A percentile compares a stretch with the other conserved stretches of the same genome.
These are phyloP conservation scores for Perognathus longimembris DNA, from an alignment of 2,113 vertebrate species.

Conservation along the genomic window DNA sequence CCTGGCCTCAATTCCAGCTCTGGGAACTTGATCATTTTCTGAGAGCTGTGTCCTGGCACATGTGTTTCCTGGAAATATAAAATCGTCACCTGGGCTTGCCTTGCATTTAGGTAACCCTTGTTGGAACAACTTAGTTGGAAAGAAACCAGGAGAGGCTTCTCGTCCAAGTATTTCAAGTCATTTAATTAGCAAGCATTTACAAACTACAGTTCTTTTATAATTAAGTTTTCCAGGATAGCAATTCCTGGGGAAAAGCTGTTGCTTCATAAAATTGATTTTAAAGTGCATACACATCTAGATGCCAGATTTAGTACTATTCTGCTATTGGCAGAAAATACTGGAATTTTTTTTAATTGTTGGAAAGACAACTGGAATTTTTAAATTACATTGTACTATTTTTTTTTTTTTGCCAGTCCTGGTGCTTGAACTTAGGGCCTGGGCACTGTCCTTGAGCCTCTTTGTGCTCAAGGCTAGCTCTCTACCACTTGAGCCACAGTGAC, in stretches of 20 bases:
- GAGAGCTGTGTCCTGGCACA: conserved; percentile 56
- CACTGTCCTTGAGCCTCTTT: too few relatives aligned
- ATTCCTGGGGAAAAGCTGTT: not conserved
- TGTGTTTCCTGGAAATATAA: conserved; percentile 65
- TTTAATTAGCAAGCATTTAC: conserved; percentile 13
- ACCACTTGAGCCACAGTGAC: too few relatives aligned
- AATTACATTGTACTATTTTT: not conserved
- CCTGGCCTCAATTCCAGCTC: conserved; percentile 13
- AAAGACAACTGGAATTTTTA: conserved; percentile 9
- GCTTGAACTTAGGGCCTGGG: too few relatives aligned
- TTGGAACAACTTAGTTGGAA: conserved; percentile 50
- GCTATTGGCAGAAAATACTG: not conserved
- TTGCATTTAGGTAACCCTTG: conserved; percentile 47
- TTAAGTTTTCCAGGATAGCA: conserved; percentile 33
- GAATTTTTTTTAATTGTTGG: not conserved
- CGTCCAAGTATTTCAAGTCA: conserved; percentile 24
- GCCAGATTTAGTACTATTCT: not conserved
- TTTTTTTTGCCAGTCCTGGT: too few relatives aligned
- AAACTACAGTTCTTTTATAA: conserved; percentile 25
- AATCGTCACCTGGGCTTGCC: conserved; percentile 40
- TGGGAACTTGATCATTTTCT: conserved; percentile 52
- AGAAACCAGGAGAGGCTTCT: conserved; percentile 55
- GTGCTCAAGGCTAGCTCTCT: too few relatives aligned
- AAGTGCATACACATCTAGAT: not conserved
- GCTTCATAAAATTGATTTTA: conserved; percentile 37